Evolutionary conservation across 2,888 invertebrate species (phyloP), one percentile per base, ranked within the genome.

Genomic region (Machimus rusticus): DNA sequence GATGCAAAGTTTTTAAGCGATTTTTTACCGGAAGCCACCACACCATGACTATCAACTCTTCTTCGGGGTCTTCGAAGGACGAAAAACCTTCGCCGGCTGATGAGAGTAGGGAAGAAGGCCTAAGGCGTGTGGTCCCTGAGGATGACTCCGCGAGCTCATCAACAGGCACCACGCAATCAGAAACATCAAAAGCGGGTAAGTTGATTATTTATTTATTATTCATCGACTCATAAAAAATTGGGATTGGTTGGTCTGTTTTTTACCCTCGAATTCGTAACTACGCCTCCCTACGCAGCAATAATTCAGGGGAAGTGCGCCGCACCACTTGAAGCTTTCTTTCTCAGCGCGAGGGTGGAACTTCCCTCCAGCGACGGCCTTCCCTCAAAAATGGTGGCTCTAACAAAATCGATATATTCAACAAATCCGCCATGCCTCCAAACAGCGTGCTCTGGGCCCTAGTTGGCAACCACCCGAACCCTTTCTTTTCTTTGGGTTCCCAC

Each of bases 281-380:
- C 51, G 46, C 79, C 79, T 79, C 51, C 51, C 51, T 39, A 51
- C 55, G 46, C 31, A 79, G 31, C 79, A 39, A 51, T 31, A 79
- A 66, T 66, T 28, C 66, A 66, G 66, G 66, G 66, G 66, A 66
- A 66, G 28, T 66, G 66, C 66, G 66, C 66, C 66, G 28, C 23
- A 66, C 66, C 3, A 46, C 31, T 57, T 37, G 57, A 74, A 74
- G 74, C 85, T 85, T 85, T 85, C 85, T 85, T 85, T 85, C 66
- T 9, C 19, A 37, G n/a, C n/a, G 28, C 23, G 85, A 85, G 85
- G 85, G 85, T 85, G 85, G 85, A 85, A 74, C 85, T 85, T 74
- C 85, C 46, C 43, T 51, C 4, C 9, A 14, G 19, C 31, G 46
- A 28, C 31, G 74, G 85, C 43, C 74, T 74, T 57, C 28, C 23